These are phyloP conservation scores for Eumeta japonica DNA, from an alignment of 1,140 invertebrate genomes.

Conservation along the genomic window DNA sequence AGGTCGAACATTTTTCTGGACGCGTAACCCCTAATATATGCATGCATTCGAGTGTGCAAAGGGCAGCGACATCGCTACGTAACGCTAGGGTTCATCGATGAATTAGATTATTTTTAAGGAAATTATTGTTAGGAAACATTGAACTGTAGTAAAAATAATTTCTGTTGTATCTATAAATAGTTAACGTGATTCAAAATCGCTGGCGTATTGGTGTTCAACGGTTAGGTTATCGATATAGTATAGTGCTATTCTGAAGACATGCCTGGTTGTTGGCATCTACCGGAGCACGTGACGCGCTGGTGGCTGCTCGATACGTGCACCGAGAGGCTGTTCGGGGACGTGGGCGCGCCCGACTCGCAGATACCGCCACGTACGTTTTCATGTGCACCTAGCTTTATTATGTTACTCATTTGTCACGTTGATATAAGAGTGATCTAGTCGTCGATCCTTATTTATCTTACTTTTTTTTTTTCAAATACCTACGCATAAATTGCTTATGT, in stretches of 20 bases:
- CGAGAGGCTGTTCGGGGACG: slow-evolving; percentile 39
- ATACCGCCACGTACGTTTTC: slow-evolving; percentile 50
- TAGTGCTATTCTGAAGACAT: slow-evolving; percentile 19
- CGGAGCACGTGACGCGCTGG: slow-evolving; percentile 51
- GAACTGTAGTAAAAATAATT: background rate
- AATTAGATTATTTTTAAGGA: background rate
- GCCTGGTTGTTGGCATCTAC: slow-evolving; percentile 52
- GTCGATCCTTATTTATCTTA: too few relatives aligned
- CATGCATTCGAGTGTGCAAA: too few relatives aligned
- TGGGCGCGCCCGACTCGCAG: slow-evolving; percentile 36
- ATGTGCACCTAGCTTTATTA: too few relatives aligned
- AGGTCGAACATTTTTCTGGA: too few relatives aligned
- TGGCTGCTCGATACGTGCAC: slow-evolving; percentile 53
- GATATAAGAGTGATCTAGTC: too few relatives aligned
- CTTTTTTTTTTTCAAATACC: too few relatives aligned
- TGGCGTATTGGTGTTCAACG: too few relatives aligned
- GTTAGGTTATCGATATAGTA: background rate
- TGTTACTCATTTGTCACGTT: too few relatives aligned
- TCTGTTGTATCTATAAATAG: background rate
- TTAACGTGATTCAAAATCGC: too few relatives aligned
- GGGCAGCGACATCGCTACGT: too few relatives aligned
- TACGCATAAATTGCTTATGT: too few relatives aligned
- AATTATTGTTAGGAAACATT: background rate
- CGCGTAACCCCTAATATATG: too few relatives aligned
- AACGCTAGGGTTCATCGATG: background rate